Base-by-base conservation (phyloP, 2,113 vertebrate species). In the Pseudorhombus dupliciocellatus region DNA sequence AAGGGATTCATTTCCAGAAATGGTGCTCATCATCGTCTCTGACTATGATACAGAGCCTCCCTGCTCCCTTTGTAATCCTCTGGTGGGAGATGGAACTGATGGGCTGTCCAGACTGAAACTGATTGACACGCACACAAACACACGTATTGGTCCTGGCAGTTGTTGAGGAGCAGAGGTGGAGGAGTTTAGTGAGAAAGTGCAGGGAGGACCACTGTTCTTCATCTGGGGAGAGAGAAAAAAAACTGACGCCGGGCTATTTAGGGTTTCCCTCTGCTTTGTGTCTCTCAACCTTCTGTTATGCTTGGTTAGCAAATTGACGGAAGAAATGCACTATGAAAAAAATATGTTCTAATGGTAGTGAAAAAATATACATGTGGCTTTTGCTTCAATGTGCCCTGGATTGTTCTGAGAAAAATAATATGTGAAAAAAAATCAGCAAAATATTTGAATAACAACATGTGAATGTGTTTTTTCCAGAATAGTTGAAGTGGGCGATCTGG, bases 181-280 rank as follows among this genome's bases (percentile, higher is more conserved):
- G 74, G n/a, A 61, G n/a, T 50, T 62, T 34, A 14, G 42, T 71
- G 82, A 86, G 52, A 77, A 68, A 81, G 66, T 24, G 66, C 79
- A 88, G 75, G 60, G 63, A 77, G 50, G 63, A 57, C 48, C 66
- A 46, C 82, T 86, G 81, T 48, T 77, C 42, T 88, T 77, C 64
- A 77, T 89, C 79, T 53, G 61, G 42, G 54, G 53, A 52, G 21
- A 18, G 20, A 12, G 3, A 21, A 31, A 21, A 46, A 71, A 34
- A 26, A 57, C 31, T 46, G 44, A 30, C 21, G n/a, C 25, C 4
- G 44, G 28, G 25, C 55, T 66, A 60, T 70, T 58, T 62, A 56
- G 40, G 52, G 57, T 68, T 75, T 70, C 66, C 67, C 56, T 68
- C 75, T 54, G 60, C 63, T 62, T 52, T 10, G 8, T 26, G 28